Conservation (phyloP, 92 coral and sea anemone species). For the Siderastrea radians region DNA sequence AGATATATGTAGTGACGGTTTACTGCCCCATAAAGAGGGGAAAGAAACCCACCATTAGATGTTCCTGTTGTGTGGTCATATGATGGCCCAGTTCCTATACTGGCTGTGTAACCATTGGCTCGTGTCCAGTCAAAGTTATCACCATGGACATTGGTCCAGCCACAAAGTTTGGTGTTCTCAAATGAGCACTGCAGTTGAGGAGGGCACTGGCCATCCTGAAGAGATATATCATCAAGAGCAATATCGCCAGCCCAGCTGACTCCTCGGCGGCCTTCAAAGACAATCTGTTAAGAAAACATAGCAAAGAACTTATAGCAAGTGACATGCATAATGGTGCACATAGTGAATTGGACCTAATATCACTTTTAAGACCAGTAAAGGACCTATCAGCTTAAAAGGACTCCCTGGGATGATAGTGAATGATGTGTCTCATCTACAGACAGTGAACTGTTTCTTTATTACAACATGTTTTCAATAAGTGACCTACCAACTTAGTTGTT, state of each 20-base stretch:
- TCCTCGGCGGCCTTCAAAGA: constrained; percentile 93
- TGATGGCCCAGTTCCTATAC: constrained; percentile 92
- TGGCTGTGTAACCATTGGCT: constrained; percentile 88
- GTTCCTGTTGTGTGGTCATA: constrained; percentile 91
- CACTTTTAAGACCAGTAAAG: no score
- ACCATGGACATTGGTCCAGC: constrained; percentile 90
- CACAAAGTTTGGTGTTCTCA: constrained; percentile 86
- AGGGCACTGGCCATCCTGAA: constrained; percentile 90
- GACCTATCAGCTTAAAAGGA: no score
- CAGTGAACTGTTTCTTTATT: no score
- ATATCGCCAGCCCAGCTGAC: constrained; percentile 93
- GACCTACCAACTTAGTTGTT: no score
- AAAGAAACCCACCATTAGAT: constrained; percentile 61
- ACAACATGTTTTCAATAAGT: no score
- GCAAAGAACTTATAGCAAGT: neutral
- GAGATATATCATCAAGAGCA: constrained; percentile 88
- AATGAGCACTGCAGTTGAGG: constrained; percentile 87
- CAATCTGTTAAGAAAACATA: constrained; percentile 58
- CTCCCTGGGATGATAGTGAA: no score
- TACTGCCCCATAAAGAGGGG: no score
- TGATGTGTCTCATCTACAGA: no score
- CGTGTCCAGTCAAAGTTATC: constrained; percentile 98
- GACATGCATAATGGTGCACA: no score
- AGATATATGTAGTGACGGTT: no score
- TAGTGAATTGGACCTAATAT: no score